These are phyloP conservation scores for Standfussiana lucernea DNA, from an alignment of 2,888 invertebrate genomes.

Conservation along the genomic window DNA sequence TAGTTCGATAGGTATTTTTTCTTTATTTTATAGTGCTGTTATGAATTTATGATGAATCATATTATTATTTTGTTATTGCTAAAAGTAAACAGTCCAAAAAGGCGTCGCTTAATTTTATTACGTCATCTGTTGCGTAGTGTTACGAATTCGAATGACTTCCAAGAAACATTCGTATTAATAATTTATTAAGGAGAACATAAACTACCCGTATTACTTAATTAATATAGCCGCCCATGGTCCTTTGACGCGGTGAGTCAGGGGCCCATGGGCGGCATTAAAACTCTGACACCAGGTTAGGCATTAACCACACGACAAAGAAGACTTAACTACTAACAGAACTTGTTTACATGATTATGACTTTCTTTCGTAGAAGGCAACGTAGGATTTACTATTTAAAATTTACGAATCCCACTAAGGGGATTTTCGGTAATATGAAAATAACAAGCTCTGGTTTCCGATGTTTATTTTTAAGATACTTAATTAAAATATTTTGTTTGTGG, in stretches of 20 bases:
- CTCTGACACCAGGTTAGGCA: no score
- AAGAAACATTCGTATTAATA: conserved; percentile 62
- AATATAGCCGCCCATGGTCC: no score
- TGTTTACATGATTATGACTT: background rate
- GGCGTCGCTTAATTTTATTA: conserved; percentile 25
- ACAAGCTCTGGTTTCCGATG: background rate
- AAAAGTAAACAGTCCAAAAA: conserved; percentile 11
- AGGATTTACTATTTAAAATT: background rate
- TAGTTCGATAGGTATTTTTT: background rate
- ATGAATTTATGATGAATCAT: conserved; percentile 23
- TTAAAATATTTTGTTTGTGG: background rate
- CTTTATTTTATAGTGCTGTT: background rate
- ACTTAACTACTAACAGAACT: conserved; percentile 28
- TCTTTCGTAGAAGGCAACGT: background rate
- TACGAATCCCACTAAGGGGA: background rate
- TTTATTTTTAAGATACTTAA: background rate
- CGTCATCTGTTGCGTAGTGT: conserved; percentile 35
- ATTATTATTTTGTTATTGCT: background rate
- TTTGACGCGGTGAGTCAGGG: no score
- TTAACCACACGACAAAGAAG: no score
- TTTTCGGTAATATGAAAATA: no score
- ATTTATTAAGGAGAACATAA: conserved; percentile 63
- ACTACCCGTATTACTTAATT: conserved; percentile 48
- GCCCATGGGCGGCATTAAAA: no score
- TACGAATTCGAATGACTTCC: conserved; percentile 61